Percentiles rank a stretch among this genome's conserved stretches.
Evolutionary conservation across 2,888 invertebrate species (phyloP).

Genomic region (Macrosiphum euphorbiae): DNA sequence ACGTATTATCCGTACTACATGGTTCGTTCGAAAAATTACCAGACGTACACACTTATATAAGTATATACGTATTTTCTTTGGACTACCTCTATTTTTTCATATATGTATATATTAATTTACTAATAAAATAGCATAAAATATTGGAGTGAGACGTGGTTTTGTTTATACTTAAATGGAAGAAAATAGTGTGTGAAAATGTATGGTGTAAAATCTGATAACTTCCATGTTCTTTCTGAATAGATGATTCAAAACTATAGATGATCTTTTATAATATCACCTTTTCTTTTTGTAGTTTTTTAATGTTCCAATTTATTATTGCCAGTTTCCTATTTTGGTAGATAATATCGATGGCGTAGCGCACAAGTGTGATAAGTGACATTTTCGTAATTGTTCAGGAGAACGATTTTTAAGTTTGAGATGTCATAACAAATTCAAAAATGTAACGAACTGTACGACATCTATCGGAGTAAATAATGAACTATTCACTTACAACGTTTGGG

Average conservation of each 20-base stretch:
- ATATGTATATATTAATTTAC: neutral
- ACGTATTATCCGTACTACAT: neutral
- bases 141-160: no score
- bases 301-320: neutral
- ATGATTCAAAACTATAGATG: neutral
- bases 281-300: neutral
- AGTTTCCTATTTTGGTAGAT: neutral
- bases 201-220: neutral
- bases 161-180: neutral
- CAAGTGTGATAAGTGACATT: no score
- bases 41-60: neutral
- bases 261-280: neutral
- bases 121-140: neutral
- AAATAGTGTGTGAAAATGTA: neutral
- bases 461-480: no score
- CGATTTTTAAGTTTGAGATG: no score
- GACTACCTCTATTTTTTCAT: neutral
- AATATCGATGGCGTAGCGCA: no score
- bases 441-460: no score
- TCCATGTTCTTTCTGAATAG: neutral
- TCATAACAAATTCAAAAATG: no score
- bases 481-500: no score
- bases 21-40: neutral
- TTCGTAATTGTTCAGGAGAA: no score
- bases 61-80: neutral